A percentile compares a stretch with the other conserved stretches of the same genome.
These are phyloP conservation scores for Sphaerodactylus townsendi DNA, from an alignment of 2,113 vertebrate species.

Conservation along the genomic window DNA sequence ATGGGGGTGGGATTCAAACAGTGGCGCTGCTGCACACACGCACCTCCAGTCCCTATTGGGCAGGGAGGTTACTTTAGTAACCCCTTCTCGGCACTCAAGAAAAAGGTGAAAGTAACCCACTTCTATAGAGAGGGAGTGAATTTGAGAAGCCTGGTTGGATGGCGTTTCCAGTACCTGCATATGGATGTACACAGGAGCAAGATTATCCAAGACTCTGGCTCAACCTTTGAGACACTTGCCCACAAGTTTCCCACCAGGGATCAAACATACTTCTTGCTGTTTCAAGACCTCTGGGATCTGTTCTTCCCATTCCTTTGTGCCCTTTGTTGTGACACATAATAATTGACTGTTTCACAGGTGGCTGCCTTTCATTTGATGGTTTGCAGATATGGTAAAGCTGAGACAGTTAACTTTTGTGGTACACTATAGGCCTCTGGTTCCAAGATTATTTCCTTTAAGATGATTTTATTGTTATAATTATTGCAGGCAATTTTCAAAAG, in stretches of 20 bases:
- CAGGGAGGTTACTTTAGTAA: no score
- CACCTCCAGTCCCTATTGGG: no score
- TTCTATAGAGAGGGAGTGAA: no score
- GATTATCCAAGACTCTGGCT: not conserved
- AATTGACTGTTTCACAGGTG: not conserved
- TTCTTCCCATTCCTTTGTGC: not conserved
- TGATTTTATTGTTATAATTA: not conserved
- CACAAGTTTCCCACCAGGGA: not conserved
- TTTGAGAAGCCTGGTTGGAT: no score
- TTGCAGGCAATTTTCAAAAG: constrained; percentile 1
- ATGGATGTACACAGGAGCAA: not conserved
- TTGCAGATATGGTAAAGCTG: not conserved
- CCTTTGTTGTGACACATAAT: not conserved
- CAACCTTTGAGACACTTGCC: not conserved
- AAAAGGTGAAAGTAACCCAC: no score
- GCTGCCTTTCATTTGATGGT: not conserved
- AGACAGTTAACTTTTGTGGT: constrained; percentile 4
- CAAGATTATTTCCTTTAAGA: not conserved
- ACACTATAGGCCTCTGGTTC: not conserved
- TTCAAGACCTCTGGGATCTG: not conserved
- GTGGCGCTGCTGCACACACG: no score
- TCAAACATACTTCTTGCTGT: not conserved
- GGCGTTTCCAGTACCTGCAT: no score
- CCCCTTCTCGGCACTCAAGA: no score
- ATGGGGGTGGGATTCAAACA: no score